Conservation (phyloP, 1,140 invertebrate species). For the Nylanderia fulva region DNA sequence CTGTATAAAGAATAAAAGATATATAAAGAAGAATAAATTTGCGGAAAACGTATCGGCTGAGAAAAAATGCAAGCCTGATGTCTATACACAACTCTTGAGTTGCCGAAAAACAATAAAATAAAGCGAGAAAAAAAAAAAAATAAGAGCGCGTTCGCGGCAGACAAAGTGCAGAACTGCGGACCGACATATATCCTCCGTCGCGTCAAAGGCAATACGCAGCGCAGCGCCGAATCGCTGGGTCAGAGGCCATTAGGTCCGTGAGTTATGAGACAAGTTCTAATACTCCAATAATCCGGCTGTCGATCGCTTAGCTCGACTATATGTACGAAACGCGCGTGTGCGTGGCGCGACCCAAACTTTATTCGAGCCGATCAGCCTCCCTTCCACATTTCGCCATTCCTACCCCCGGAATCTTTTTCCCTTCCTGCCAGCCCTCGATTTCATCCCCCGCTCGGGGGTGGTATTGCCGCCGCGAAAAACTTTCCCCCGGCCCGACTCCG, state of each 20-base stretch:
- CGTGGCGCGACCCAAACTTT: constrained; percentile 71
- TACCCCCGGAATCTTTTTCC: constrained; percentile 72
- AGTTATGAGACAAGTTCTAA: constrained; percentile 85
- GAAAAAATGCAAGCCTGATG: not conserved
- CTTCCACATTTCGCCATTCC: constrained; percentile 61
- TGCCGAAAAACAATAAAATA: not conserved
- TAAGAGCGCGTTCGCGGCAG: constrained; percentile 12
- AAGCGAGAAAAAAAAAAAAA: not conserved
- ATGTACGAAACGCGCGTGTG: constrained; percentile 46
- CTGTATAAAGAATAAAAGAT: not conserved
- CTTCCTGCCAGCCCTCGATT: constrained; percentile 62
- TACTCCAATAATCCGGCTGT: constrained; percentile 85
- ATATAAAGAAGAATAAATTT: not conserved
- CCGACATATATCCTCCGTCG: constrained; percentile 66
- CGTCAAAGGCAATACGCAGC: constrained; percentile 81
- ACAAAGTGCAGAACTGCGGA: constrained; percentile 22
- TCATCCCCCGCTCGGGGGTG: constrained; percentile 35
- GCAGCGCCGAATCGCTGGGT: constrained; percentile 67
- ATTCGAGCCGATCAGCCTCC: constrained; percentile 79
- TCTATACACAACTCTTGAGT: not conserved
- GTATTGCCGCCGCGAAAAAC: constrained; percentile 53
- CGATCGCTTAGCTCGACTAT: constrained; percentile 76
- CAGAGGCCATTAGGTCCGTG: constrained; percentile 82
- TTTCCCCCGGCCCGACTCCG: constrained; percentile 54
- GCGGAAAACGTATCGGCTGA: not conserved